Evolutionary conservation across 1,140 invertebrate genomes (phyloP), one percentile per base, ranked within the genome.

Genomic region (Drosophila rhopaloa): DNA sequence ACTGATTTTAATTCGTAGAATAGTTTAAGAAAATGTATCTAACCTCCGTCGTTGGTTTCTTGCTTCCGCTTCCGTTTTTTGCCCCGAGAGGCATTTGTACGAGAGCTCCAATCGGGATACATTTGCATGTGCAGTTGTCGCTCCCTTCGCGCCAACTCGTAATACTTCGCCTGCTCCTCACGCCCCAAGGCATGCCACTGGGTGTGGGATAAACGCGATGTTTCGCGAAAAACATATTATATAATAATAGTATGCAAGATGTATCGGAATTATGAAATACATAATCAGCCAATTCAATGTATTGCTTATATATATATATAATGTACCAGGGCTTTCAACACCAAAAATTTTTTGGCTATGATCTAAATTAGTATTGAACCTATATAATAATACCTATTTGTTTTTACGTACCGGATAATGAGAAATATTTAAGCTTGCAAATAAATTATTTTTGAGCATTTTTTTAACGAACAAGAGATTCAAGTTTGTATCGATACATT

Each of bases 31-130:
- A 72, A 81, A 81, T 75, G 27, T 77, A 48, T 85, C 91, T 92
- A 91, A 97, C 96, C 97, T 97, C 97, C 97, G 95, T 98, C 97
- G 95, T 95, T 97, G 95, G 96, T 97, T 95, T 98, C 98, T 96
- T 98, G 97, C 96, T 98, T 99, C 95, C 97, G 96, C 95, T 98
- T 99, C 96, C 98, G 98, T 96, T 99, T 99, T 96, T 99, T 98
- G 95, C 97, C 97, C 94, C 97, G 97, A 94, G 97, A 96, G 94
- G 97, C 97, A 95, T 99, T 99, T 94, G 98, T 96, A 93, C 98
- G 98, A 94, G 96, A 97, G 94, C 97, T 98, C 99, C 99, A 99
- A 95, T 98, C 97, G 92, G 98, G 98, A 95, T 99, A 99, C 93
- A 98, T 96, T 95, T 98, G 97, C 97, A 98, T 97, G 95, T 99